Conservation (phyloP, 2,113 vertebrate species). For the Mormyrus lacerda region DNA sequence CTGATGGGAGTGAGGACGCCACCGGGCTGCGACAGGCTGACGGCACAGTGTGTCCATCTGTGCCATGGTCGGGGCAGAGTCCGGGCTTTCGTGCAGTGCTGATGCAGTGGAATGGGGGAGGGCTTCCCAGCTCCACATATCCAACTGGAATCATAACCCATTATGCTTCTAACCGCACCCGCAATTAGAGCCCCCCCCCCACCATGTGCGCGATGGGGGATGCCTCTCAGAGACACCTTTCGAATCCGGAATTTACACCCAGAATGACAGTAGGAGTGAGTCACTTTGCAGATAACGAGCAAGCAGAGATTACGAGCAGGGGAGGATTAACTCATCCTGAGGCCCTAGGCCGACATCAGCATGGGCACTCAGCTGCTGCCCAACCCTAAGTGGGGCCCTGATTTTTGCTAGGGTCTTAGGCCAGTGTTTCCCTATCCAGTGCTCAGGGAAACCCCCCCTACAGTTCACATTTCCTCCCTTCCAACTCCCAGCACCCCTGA, state of each 20-base stretch:
- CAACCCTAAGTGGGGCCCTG: not conserved
- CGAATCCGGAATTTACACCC: not conserved
- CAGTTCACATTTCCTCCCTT: not conserved
- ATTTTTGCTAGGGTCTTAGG: not conserved
- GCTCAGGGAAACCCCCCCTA: not conserved
- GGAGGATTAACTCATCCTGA: not conserved
- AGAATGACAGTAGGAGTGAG: not conserved
- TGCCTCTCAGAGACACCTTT: not conserved
- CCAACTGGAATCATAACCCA: not conserved
- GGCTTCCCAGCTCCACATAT: not conserved
- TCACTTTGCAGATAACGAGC: not conserved
- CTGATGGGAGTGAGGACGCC: not conserved
- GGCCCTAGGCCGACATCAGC: not conserved
- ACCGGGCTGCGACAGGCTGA: not conserved
- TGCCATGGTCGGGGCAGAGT: not conserved
- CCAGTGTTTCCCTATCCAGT: not conserved
- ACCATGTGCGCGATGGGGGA: not conserved
- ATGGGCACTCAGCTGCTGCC: not conserved
- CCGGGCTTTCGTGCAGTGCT: not conserved
- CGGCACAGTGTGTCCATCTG: not conserved
- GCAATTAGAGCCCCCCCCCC: not conserved
- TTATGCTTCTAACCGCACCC: not conserved
- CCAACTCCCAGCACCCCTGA: not conserved
- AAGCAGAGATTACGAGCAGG: not conserved
- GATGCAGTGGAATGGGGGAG: not conserved